Evolutionary conservation across 2,797 vertebrate species (phyloP).

Genomic region (Ciconia nigra): DNA sequence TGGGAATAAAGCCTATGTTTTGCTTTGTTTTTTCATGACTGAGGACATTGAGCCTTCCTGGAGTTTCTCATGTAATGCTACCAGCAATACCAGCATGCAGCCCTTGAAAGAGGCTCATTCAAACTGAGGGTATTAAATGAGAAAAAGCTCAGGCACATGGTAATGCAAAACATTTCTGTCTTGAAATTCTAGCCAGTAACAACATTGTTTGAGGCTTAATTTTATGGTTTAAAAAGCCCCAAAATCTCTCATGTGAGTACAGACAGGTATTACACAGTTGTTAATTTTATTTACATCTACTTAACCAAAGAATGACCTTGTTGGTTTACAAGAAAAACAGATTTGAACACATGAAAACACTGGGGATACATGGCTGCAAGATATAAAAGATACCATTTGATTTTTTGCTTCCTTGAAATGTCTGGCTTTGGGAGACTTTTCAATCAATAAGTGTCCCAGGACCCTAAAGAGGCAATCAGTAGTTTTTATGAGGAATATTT

Average conservation of each 20-base stretch:
- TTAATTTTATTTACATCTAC: slow-evolving; percentile 25
- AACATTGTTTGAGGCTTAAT: background rate
- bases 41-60: background rate
- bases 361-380: background rate
- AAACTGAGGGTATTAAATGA: background rate
- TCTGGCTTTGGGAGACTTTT: background rate
- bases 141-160: background rate
- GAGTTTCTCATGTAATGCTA: background rate
- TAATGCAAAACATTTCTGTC: background rate
- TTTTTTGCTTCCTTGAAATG: background rate
- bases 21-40: background rate
- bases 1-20: background rate
- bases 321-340: background rate
- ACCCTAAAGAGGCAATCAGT: background rate
- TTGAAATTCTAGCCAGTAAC: background rate
- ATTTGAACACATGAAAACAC: background rate
- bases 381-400: background rate
- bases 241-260: background rate
- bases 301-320: background rate
- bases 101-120: background rate
- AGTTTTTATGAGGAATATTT: background rate
- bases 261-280: background rate
- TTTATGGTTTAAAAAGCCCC: background rate
- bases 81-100: background rate
- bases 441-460: background rate